Percentiles rank a stretch among this genome's conserved stretches.
Conservation (phyloP, 2,888 invertebrate genomes). For the Dicranocentrus wangi region DNA sequence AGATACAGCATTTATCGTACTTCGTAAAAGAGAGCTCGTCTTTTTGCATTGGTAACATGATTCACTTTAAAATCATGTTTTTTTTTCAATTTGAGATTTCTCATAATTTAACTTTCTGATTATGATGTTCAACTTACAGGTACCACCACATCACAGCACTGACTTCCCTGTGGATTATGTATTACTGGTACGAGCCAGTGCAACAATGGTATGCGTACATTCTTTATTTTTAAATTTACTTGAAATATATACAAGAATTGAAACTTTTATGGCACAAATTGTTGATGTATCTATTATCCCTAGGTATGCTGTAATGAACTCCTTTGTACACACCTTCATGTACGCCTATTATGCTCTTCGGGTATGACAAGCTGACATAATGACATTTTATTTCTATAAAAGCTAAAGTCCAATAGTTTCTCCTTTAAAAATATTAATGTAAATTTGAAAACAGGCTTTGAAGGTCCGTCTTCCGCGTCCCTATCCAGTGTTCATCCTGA, state of each 20-base stretch:
- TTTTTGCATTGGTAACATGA: conserved; percentile 69
- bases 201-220: conserved; percentile 68
- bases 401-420: too few species aligned
- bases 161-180: conserved; percentile 71
- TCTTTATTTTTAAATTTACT: too few species aligned
- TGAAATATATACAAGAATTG: too few species aligned
- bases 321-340: conserved; percentile 67
- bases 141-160: conserved; percentile 70
- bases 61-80: too few species aligned
- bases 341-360: conserved; percentile 69
- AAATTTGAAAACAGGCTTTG: conserved; percentile 39
- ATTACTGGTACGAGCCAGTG: conserved; percentile 69
- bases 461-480: conserved; percentile 65
- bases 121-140: conserved; percentile 26
- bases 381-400: too few species aligned
- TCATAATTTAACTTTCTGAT: too few species aligned
- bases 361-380: too few species aligned
- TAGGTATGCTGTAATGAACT: conserved; percentile 69
- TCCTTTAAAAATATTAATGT: too few species aligned
- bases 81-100: too few species aligned
- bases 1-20: conserved; percentile 70
- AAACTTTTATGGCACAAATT: too few species aligned
- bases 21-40: conserved; percentile 69
- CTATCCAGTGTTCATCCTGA: conserved; percentile 68
- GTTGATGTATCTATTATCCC: too few species aligned